Conservation (phyloP, 2,113 vertebrate species). For the Pholis gunnellus region DNA sequence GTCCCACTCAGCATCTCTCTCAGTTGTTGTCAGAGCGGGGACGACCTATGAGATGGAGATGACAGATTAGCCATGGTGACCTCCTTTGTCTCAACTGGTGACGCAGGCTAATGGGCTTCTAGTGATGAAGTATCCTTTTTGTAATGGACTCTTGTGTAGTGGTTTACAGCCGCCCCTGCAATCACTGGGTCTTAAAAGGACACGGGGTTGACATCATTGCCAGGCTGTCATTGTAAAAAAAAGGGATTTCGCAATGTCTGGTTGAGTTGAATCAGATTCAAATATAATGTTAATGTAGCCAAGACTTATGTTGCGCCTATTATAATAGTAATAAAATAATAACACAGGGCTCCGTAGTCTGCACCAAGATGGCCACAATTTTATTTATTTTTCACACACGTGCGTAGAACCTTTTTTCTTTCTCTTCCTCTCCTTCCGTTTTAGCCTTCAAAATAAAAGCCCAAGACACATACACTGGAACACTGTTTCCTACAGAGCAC, state of each 20-base stretch:
- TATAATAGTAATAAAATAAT: too few relatives aligned
- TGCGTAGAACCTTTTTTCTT: too few relatives aligned
- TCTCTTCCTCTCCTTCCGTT: too few relatives aligned
- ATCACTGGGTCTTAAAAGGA: constrained; percentile 26
- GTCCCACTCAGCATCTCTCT: not conserved
- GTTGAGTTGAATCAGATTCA: not conserved
- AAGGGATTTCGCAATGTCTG: not conserved
- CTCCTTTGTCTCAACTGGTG: constrained; percentile 37
- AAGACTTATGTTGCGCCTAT: too few relatives aligned
- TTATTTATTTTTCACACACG: too few relatives aligned
- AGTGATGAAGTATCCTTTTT: constrained; percentile 37
- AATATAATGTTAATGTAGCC: too few relatives aligned
- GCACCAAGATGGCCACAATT: too few relatives aligned
- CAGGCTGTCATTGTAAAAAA: constrained; percentile 16
- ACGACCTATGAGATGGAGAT: constrained; percentile 42
- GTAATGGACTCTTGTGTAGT: constrained; percentile 40
- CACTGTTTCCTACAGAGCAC: too few relatives aligned
- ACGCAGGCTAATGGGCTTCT: constrained; percentile 39
- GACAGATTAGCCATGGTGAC: constrained; percentile 50
- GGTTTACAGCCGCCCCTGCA: constrained; percentile 30
- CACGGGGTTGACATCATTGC: constrained; percentile 15
- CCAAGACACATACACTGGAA: too few relatives aligned
- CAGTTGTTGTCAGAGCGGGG: constrained; percentile 19
- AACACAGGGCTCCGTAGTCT: too few relatives aligned
- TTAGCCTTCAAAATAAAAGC: too few relatives aligned